Evolutionary conservation across 2,888 invertebrate genomes (phyloP).

Genomic region (Acrobasis repandana): DNA sequence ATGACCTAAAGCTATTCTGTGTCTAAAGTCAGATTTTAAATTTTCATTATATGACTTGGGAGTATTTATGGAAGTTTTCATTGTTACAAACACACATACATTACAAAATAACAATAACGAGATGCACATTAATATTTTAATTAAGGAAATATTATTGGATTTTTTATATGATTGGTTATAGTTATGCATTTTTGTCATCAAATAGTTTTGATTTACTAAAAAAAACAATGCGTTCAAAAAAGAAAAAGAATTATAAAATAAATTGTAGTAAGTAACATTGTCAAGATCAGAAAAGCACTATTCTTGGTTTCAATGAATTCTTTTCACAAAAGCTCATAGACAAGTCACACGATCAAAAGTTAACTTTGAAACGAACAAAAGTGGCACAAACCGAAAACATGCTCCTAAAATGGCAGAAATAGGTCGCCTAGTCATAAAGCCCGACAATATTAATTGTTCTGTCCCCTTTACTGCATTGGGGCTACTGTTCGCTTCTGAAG

Average conservation of each 20-base stretch:
- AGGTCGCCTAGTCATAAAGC: slow-evolving; percentile 13
- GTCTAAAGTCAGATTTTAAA: not conserved
- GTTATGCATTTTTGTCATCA: too few relatives aligned
- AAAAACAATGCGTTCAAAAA: too few relatives aligned
- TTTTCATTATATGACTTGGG: too few relatives aligned
- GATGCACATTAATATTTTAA: too few relatives aligned
- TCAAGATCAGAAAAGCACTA: not conserved
- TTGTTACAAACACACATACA: too few relatives aligned
- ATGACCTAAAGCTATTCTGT: not conserved
- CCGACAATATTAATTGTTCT: slow-evolving; percentile 34
- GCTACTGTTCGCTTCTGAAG: slow-evolving; percentile 29
- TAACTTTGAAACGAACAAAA: slow-evolving; percentile 9
- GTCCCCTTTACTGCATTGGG: slow-evolving; percentile 29
- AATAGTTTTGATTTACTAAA: too few relatives aligned
- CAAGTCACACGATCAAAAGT: slow-evolving; percentile 15
- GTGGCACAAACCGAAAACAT: slow-evolving; percentile 4
- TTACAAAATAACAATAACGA: too few relatives aligned
- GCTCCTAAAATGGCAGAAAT: slow-evolving; percentile 9
- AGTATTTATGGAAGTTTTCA: too few relatives aligned
- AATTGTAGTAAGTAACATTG: not conserved
- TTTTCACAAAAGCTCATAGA: not conserved
- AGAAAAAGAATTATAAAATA: too few relatives aligned
- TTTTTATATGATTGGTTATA: too few relatives aligned
- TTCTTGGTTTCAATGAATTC: not conserved
- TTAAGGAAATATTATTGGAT: too few relatives aligned